Conservation (phyloP, 1,140 invertebrate genomes). For the Tenebrio molitor region DNA sequence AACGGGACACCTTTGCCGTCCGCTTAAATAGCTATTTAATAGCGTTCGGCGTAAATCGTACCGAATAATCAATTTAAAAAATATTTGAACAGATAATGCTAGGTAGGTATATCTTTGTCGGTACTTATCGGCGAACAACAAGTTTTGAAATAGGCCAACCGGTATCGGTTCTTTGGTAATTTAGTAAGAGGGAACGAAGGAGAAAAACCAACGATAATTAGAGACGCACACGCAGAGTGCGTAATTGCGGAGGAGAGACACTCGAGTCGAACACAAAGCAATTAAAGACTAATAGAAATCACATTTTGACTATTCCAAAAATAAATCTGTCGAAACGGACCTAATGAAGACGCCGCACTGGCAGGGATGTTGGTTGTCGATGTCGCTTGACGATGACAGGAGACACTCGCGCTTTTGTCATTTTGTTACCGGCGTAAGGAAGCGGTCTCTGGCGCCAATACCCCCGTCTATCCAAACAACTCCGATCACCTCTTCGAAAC, state of each 20-base stretch:
- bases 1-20: neutral
- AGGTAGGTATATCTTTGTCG: slow-evolving; percentile 22
- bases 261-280: slow-evolving; percentile 29
- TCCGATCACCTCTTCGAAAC: slow-evolving; percentile 21
- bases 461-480: slow-evolving; percentile 28
- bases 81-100: neutral
- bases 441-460: slow-evolving; percentile 28
- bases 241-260: slow-evolving; percentile 28
- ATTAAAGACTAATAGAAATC: slow-evolving; percentile 32
- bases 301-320: slow-evolving; percentile 29
- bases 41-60: neutral
- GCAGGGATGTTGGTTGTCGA: slow-evolving; percentile 5
- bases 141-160: neutral
- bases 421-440: slow-evolving; percentile 8
- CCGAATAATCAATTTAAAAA: neutral
- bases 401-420: slow-evolving; percentile 34
- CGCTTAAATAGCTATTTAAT: slow-evolving; percentile 23
- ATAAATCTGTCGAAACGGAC: slow-evolving; percentile 21
- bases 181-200: neutral
- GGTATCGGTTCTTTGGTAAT: too few species aligned
- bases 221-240: neutral
- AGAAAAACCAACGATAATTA: neutral
- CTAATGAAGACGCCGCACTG: slow-evolving; percentile 12
- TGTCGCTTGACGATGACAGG: slow-evolving; percentile 15
- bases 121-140: neutral